Base-by-base conservation (phyloP, 2,888 invertebrate species). In the Drosophila pullipes region DNA sequence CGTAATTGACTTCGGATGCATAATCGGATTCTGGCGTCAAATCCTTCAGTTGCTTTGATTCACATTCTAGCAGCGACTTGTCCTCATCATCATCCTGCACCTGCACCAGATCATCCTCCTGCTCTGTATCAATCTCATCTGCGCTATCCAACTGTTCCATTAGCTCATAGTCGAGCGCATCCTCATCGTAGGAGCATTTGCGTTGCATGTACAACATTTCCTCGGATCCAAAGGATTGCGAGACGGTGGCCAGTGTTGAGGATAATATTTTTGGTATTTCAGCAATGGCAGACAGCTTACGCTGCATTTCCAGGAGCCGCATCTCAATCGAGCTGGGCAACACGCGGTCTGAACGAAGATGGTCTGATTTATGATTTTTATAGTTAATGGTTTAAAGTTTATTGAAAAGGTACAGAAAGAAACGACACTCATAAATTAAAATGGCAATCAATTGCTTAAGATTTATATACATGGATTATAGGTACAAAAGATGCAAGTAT, bases 231-330 rank as follows among this genome's bases (percentile, higher is more conserved):
- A 93, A 93, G 18, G 92, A 93, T 69, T 92, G 92, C 18, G 93
- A 91, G 3, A 93, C 93, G 2, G 93, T 92, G 79, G 92, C 92
- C 74, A 93, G 78, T 4, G 93, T 93, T 3, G 93, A 93, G 67
- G 91, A 91, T 1, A 93, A 83, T 31, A 93, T 91, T 77, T 90
- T 91, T 4, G 93, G 93, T 71, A 93, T 93, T 76, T 93, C 92
- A 33, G 93, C 93, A 41, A 93, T 93, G 86, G 93, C 93, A 31
- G 93, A 91, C 18, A 93, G 69, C 66, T 93, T 93, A n/a, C 92
- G 90, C 70, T 93, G 93, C 93, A 93, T 93, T 66, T 91, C 92
- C 47, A 91, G 80, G 25, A 93, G 74, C 5, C 93, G 92, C 74
- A 91, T 82, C 83, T 93, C 93, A 65, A 93, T 92, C 18, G 91